Base-by-base conservation (phyloP, 2,797 vertebrate genomes). In the Betta splendens region DNA sequence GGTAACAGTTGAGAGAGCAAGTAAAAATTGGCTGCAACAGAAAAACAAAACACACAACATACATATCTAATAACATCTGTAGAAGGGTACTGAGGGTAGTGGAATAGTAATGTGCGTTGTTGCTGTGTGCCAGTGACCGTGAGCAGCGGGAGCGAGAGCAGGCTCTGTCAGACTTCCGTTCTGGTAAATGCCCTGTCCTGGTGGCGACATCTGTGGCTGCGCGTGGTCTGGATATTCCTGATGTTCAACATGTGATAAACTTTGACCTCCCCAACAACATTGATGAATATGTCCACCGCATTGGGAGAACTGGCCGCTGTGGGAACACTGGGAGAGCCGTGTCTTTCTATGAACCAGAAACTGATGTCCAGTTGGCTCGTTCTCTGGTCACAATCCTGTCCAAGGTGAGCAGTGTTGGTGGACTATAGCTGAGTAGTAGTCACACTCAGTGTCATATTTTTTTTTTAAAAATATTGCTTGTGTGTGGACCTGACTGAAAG, bases 201-300 rank as follows among this genome's bases (percentile, higher is more conserved):
- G 95, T 98, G 55, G 96, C 96, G 11, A 99, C 96, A 1, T 97
- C 97, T 0, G 95, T 99, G 1, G 97, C 96, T 12, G 94, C 96
- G 45, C 92, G 97, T 17, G 96, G 97, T 2, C 81, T 99, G 60
- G 96, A 99, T 64, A 98, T 99, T 40, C 94, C 95, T 66, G 95
- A 96, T 0, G 95, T 99, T 40, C 94, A 98, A 62, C 93, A 97
- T 0, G 95, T 99, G 54, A 94, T 99, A 48, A 98, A 98, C 87
- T 95, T 93, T 72, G 96, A 99, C 74, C 93, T 98, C 18, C 96
- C 97, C 11, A 88, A 80, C 31, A 87, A 81, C 49, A 93, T 98
- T 1, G 95, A 98, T 0, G 97, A 98, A 3, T 99, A 98, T 0
- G 95, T 99, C 25, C 96, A 99, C 76, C 93, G 96, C 11, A 99